Evolutionary conservation across 2,888 invertebrate genomes (phyloP), one percentile per base, ranked within the genome.

Genomic region (Pristionchus japonicus): DNA sequence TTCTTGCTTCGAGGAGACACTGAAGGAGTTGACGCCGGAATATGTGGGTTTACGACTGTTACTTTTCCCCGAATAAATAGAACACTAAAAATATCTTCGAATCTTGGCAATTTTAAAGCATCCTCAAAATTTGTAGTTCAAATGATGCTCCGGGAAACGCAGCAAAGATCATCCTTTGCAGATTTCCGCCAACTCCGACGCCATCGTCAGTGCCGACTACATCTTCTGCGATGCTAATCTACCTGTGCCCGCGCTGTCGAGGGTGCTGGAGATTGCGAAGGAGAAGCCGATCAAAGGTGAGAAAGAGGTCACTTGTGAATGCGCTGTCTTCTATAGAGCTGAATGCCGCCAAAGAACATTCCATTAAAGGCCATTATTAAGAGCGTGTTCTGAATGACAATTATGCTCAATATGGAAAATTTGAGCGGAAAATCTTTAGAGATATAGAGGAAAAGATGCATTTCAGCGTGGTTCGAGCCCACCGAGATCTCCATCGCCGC

Each of bases 161-260:
- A n/a, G n/a, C n/a, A n/a, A n/a, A n/a, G n/a, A n/a, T n/a, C n/a
- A n/a, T n/a, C n/a, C n/a, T n/a, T 34, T 89, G 43, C 94, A 97
- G 96, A 96, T 97, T n/a, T 94, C 95, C 88, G 95, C 95, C 87
- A 96, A 96, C 93, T 95, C 96, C 88, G 94, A 96, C 0, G 93
- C 96, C 1, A 95, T 98, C 49, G 95, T 95, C 90, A 94, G 95
- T 17, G 96, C 97, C 0, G 96, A 97, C 0, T 95, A 98, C 49
- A 96, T 98, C 17, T 95, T 98, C 37, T 95, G 98, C 87, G 98
- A 98, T 95, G 97, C 97, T 13, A 98, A 98, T 95, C 94, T 97
- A 77, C 96, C 97, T 0, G 93, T 96, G 77, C 95, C 96, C 37
- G 96, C 97, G 0, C 96, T 98, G 17, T 61, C 87, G 2, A 89